phyloP scores from a whole-genome alignment of 92 coral and sea anemone species.

The Diadumene lineata region DNA sequence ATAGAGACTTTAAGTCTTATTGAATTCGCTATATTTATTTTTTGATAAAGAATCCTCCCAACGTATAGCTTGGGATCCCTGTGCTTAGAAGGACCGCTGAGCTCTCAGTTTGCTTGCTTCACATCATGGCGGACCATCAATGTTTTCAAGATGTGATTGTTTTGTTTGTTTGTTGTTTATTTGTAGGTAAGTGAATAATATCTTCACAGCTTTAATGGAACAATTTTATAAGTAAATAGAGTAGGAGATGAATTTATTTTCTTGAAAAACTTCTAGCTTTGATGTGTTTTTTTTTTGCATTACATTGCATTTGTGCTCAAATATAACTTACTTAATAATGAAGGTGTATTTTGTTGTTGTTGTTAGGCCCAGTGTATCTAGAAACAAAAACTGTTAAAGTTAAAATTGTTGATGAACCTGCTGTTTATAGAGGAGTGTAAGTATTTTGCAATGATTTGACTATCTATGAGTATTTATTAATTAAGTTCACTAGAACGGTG shows the following conservation, averaged over 20 bases:
- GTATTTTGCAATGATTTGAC: conserved; percentile 38
- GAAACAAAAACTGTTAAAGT: conserved; percentile 29
- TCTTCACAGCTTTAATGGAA: neutral
- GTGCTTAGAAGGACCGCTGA: neutral
- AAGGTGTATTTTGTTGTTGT: neutral
- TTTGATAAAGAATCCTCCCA: no score
- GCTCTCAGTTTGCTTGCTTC: neutral
- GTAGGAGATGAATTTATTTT: neutral
- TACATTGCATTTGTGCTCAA: no score
- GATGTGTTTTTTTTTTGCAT: no score
- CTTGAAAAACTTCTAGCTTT: no score
- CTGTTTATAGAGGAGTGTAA: conserved; percentile 83
- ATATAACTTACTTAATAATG: no score
- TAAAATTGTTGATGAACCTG: conserved; percentile 96
- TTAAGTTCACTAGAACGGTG: no score
- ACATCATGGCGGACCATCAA: neutral
- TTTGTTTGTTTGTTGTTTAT: neutral
- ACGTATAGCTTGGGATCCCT: neutral
- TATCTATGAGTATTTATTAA: no score
- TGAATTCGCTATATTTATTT: no score
- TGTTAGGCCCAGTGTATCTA: neutral
- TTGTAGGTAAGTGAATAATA: conserved; percentile 4
- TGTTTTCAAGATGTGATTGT: neutral
- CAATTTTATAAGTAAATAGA: neutral
- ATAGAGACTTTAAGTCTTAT: no score